A percentile compares a stretch with the other conserved stretches of the same genome.
Evolutionary conservation across 2,797 vertebrate genomes (phyloP).

Genomic region (Huso huso): DNA sequence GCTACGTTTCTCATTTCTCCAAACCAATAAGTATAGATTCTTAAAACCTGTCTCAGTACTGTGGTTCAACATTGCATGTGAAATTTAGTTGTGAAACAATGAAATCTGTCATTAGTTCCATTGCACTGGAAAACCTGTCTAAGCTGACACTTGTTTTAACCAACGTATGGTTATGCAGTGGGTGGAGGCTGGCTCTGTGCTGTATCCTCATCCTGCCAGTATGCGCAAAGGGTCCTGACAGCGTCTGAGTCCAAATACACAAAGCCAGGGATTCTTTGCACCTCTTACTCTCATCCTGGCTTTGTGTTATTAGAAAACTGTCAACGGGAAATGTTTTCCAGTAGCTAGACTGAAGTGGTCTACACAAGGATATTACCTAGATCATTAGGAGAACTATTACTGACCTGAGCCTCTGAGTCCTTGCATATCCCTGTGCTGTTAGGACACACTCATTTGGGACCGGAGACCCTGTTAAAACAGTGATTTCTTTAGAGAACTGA

Average conservation of each 20-base stretch:
- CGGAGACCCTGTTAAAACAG: too few species aligned
- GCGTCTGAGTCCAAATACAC: constrained; percentile 68
- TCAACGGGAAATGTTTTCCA: background rate
- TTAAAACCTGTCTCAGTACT: too few species aligned
- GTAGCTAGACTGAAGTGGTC: constrained; percentile 17
- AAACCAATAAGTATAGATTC: too few species aligned
- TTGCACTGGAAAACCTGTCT: too few species aligned
- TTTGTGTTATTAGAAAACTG: constrained; percentile 11
- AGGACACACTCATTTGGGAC: background rate
- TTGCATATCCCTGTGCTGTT: constrained; percentile 10
- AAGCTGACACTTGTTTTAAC: too few species aligned
- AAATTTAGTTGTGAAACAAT: too few species aligned
- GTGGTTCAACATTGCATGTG: too few species aligned
- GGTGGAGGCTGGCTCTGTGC: too few species aligned
- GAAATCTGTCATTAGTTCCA: too few species aligned
- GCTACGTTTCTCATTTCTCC: too few species aligned
- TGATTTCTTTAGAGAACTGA: too few species aligned
- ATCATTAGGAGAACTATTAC: constrained; percentile 20
- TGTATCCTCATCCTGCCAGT: constrained; percentile 49
- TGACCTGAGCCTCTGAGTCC: constrained; percentile 21
- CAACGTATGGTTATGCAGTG: too few species aligned
- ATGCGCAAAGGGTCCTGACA: constrained; percentile 55
- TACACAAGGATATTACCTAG: constrained; percentile 22
- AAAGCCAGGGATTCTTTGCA: constrained; percentile 55
- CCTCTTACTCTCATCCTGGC: constrained; percentile 20